Evolutionary conservation across 2,797 vertebrate species (phyloP), one percentile per base, ranked within the genome.

Genomic region (Holocentrus rufus): DNA sequence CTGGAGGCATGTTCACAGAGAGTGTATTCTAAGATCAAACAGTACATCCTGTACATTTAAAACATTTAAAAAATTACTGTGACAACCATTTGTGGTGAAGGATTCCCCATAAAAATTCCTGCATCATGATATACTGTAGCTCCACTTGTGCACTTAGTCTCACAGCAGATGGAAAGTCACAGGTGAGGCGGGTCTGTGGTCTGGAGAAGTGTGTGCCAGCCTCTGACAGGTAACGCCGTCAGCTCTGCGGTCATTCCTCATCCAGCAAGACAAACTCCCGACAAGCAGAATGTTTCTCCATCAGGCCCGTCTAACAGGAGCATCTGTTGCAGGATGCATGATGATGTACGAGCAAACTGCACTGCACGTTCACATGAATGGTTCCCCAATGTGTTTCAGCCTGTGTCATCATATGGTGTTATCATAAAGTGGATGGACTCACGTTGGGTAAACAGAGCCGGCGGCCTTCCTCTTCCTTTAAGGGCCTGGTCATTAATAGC

Each of bases 341-440:
- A 76, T 90, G 89, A 91, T 89, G 69, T 84, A 92, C 62, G 83
- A 84, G 85, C 81, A 10, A 46, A 15, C 69, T 83, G 72, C 86
- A 73, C 70, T 64, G 84, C 65, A 68, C 20, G 76, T 77, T 79
- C 60, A 47, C 23, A 25, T 80, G 22, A 86, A 77, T 63, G 68
- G 63, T 53, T 60, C 34, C 72, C 70, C 70, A 23, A 27, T 74
- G 82, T 81, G 57, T 58, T 87, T 75, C 17, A 69, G 62, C 20
- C 57, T 15, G 25, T 25, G 60, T 72, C 25, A 27, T 27, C 25
- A 27, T 27, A 27, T 79, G 87, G 86, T 86, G 62, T 82, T 89
- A 88, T 88, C 80, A 73, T 30, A 70, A 76, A 74, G 36, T 63
- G 56, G 79, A 84, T 82, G 68, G 77, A 71, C 69, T 56, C 30